Percentiles rank a stretch among this genome's conserved stretches.
Evolutionary conservation across 2,113 vertebrate species (phyloP).

Genomic region (Rhinolophus ferrumequinum): DNA sequence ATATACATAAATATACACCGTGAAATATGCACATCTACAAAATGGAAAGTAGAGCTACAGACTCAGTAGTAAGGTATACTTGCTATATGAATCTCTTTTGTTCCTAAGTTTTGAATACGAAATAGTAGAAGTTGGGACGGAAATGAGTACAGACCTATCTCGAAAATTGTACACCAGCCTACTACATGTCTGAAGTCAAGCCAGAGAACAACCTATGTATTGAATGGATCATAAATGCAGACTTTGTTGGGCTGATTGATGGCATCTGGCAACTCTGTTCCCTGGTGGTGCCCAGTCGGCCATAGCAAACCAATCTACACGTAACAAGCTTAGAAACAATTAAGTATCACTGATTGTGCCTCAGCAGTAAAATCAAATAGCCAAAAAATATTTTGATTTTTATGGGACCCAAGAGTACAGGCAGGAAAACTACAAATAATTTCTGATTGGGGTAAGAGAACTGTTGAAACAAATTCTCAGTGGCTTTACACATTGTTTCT

Average conservation of each 20-base stretch:
- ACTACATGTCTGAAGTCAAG: background rate
- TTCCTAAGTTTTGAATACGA: background rate
- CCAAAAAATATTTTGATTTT: background rate
- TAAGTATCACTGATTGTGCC: background rate
- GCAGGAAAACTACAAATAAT: background rate
- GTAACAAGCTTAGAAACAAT: background rate
- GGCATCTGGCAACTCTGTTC: conserved; percentile 38
- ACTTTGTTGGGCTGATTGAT: background rate
- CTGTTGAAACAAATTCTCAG: background rate
- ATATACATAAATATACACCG: background rate
- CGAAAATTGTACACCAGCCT: background rate
- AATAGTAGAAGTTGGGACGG: background rate
- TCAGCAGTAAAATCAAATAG: background rate
- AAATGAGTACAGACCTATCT: background rate
- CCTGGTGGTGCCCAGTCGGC: background rate
- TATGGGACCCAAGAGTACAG: background rate
- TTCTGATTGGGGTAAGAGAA: background rate
- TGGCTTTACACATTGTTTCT: background rate
- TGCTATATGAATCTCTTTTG: background rate
- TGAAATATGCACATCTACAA: background rate
- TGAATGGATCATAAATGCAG: background rate
- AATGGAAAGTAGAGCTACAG: background rate
- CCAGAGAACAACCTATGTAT: background rate
- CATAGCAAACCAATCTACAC: background rate
- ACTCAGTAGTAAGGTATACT: background rate